phyloP scores from a whole-genome alignment of 30 jellyfish, hydroid and myxozoan genomes.

The Mastigias papua region DNA sequence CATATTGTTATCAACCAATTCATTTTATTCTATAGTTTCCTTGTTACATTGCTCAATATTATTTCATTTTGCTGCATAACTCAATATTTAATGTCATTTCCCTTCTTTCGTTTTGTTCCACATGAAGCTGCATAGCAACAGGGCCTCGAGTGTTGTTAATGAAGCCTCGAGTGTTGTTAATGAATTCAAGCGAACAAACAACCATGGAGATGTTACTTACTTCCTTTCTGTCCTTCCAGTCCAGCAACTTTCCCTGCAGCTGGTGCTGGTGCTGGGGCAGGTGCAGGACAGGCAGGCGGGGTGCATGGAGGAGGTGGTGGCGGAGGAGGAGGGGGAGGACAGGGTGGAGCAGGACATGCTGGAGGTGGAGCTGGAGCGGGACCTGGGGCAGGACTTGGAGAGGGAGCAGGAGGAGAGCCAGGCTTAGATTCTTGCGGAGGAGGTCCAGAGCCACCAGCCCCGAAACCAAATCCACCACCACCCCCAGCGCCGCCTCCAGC shows the following conservation, averaged over 20 bases:
- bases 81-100: too few relatives aligned
- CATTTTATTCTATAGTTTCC: too few relatives aligned
- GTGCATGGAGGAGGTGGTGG: constrained; percentile 83
- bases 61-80: too few relatives aligned
- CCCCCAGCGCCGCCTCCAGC: constrained; percentile 69
- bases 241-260: constrained; percentile 57
- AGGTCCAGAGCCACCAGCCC: constrained; percentile 70
- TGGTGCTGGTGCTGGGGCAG: constrained; percentile 84
- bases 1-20: too few relatives aligned
- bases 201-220: constrained; percentile 54
- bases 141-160: too few relatives aligned
- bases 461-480: constrained; percentile 43
- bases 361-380: constrained; percentile 88
- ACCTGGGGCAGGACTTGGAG: constrained; percentile 80
- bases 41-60: too few relatives aligned
- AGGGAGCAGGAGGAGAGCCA: constrained; percentile 72
- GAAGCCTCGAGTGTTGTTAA: too few relatives aligned
- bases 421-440: constrained; percentile 72
- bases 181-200: neutral
- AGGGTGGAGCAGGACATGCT: constrained; percentile 87
- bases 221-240: constrained; percentile 87
- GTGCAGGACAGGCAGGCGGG: constrained; percentile 85
- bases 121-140: too few relatives aligned
- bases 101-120: neutral
- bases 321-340: constrained; percentile 90